phyloP scores from a whole-genome alignment of 2,113 vertebrate genomes.

The Sterrhoptilus dennistouni region DNA sequence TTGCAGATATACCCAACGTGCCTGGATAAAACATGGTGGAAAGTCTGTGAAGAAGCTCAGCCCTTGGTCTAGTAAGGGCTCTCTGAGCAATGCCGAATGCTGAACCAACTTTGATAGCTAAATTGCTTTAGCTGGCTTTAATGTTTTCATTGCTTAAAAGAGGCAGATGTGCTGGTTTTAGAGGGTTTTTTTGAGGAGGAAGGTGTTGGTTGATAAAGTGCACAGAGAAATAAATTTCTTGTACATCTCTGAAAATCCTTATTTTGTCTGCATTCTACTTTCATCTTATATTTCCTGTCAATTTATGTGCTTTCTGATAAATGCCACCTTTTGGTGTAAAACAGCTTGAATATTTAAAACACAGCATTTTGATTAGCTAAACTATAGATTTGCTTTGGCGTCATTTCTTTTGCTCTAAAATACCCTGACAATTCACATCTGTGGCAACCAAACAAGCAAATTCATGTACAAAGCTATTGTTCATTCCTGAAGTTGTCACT shows the following conservation, averaged over 20 bases:
- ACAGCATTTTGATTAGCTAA: slow-evolving; percentile 34
- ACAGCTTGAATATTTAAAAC: slow-evolving; percentile 14
- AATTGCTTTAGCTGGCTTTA: not conserved
- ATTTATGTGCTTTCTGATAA: slow-evolving; percentile 10
- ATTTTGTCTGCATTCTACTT: not conserved
- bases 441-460: slow-evolving; percentile 36
- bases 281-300: not conserved
- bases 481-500: slow-evolving; percentile 33
- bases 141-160: not conserved
- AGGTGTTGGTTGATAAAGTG: not conserved
- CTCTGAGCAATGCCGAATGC: not conserved
- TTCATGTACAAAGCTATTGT: slow-evolving; percentile 37
- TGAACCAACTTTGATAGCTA: not conserved
- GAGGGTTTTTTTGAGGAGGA: not conserved
- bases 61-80: not conserved
- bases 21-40: not conserved
- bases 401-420: slow-evolving; percentile 42
- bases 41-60: not conserved
- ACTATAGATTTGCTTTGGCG: slow-evolving; percentile 28
- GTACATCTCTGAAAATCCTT: not conserved
- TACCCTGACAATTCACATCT: slow-evolving; percentile 32
- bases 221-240: not conserved
- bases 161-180: not conserved
- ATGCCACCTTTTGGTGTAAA: slow-evolving; percentile 28
- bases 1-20: not conserved